Conservation (phyloP, 1,140 invertebrate species). For the Drosophila baimaii region DNA sequence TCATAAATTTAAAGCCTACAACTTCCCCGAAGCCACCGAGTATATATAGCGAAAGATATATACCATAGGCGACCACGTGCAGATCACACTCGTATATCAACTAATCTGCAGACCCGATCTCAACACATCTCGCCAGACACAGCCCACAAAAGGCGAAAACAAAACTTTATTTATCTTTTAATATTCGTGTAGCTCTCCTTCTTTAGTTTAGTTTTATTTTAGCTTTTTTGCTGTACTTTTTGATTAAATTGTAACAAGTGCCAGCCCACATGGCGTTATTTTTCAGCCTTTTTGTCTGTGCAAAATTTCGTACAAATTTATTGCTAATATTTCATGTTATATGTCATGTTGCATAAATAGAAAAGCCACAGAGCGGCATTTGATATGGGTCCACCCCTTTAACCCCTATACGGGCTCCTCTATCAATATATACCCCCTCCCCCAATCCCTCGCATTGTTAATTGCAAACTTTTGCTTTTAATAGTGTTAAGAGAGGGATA, state of each 20-base stretch:
- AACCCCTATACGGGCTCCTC: not conserved
- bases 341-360: constrained; percentile 81
- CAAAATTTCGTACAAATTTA: constrained; percentile 74
- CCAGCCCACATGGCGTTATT: constrained; percentile 73
- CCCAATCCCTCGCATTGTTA: constrained; percentile 41
- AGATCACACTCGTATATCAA: constrained; percentile 50
- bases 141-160: constrained; percentile 42
- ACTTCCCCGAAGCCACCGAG: constrained; percentile 5
- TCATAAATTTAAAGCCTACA: constrained; percentile 26
- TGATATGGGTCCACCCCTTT: constrained; percentile 53
- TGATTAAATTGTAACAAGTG: constrained; percentile 83
- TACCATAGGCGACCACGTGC: constrained; percentile 24
- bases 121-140: constrained; percentile 48
- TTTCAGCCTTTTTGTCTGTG: constrained; percentile 48
- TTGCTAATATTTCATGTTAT: constrained; percentile 82
- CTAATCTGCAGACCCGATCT: constrained; percentile 38
- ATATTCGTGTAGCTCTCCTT: constrained; percentile 26
- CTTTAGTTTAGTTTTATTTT: not conserved
- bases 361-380: constrained; percentile 71
- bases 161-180: constrained; percentile 42
- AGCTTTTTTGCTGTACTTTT: constrained; percentile 51
- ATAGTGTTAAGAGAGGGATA: constrained; percentile 35
- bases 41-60: not conserved
- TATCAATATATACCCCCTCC: constrained; percentile 51
- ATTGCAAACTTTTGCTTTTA: constrained; percentile 83